A percentile compares a stretch with the other conserved stretches of the same genome.
phyloP scores from a whole-genome alignment of 2,797 vertebrate genomes.

The Sebastes steindachneri region DNA sequence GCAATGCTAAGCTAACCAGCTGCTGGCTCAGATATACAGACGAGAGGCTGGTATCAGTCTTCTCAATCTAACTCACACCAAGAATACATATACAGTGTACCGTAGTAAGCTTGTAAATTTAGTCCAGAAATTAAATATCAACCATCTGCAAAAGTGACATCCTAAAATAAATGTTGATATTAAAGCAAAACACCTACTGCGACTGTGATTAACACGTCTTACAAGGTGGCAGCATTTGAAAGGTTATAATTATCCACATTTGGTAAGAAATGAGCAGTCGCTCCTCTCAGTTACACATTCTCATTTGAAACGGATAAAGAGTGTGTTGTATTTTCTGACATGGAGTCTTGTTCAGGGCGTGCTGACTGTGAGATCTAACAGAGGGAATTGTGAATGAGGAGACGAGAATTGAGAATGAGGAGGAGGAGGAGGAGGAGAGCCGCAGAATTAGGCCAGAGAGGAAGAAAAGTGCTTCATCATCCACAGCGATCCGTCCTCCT shows the following conservation, averaged over 20 bases:
- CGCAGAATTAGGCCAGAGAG: slow-evolving; percentile 58
- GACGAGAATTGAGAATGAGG: slow-evolving; percentile 52
- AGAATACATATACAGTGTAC: not conserved
- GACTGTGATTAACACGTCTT: not conserved
- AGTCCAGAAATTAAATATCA: not conserved
- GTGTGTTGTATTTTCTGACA: not conserved
- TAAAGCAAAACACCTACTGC: not conserved
- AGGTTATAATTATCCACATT: not conserved
- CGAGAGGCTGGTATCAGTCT: not conserved
- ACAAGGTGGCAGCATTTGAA: not conserved
- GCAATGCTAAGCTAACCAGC: not conserved
- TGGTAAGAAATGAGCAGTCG: not conserved
- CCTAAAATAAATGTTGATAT: not conserved
- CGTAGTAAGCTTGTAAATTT: not conserved
- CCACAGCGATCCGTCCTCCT: slow-evolving; percentile 40
- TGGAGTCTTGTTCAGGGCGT: not conserved
- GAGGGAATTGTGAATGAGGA: slow-evolving; percentile 69
- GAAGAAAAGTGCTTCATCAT: slow-evolving; percentile 74
- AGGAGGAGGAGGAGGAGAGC: slow-evolving; percentile 27
- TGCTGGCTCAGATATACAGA: not conserved
- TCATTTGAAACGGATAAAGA: slow-evolving; percentile 3
- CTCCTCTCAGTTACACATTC: not conserved
- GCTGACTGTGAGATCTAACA: slow-evolving; percentile 41
- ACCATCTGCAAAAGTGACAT: not conserved
- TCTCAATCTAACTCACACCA: not conserved